Evolutionary conservation across 2,888 invertebrate species (phyloP).

Genomic region (Anoplius nigerrimus): DNA sequence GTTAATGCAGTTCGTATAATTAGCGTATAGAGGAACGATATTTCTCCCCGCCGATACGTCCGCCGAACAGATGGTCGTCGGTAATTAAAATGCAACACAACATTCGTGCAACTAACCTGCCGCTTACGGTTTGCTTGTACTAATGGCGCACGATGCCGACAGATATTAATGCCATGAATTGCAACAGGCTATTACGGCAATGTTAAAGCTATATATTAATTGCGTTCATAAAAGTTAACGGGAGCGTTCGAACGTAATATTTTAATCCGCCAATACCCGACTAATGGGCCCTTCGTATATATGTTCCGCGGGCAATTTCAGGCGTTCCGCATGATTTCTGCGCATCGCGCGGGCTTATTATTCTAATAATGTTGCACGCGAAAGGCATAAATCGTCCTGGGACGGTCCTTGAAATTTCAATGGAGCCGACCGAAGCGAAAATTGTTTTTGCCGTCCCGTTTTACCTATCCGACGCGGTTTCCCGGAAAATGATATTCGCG

Average conservation of each 20-base stretch:
- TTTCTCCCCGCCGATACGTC: constrained; percentile 51
- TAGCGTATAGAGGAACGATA: constrained; percentile 53
- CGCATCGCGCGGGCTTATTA: too few species aligned
- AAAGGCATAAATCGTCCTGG: too few species aligned
- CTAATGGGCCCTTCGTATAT: constrained; percentile 2
- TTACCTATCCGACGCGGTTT: too few species aligned
- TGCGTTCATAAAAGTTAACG: constrained; percentile 48
- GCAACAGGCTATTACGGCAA: constrained; percentile 55
- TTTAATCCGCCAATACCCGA: constrained; percentile 43
- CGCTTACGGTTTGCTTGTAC: constrained; percentile 47
- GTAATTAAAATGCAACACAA: constrained; percentile 54
- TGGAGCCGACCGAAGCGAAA: too few species aligned
- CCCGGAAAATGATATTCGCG: too few species aligned
- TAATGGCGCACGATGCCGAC: constrained; percentile 55
- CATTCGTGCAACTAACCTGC: constrained; percentile 47
- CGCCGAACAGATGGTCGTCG: constrained; percentile 49
- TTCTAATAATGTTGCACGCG: too few species aligned
- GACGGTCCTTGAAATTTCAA: too few species aligned
- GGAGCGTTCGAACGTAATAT: constrained; percentile 44
- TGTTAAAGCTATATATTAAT: constrained; percentile 53
- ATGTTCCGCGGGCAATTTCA: too few species aligned
- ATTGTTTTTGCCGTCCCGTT: too few species aligned
- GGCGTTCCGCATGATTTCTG: too few species aligned
- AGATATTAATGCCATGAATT: constrained; percentile 58
- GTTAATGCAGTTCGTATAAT: constrained; percentile 52